Percentiles rank a stretch among this genome's conserved stretches.
Conservation (phyloP, 64 coral and sea anemone genomes). For the Montipora sp. region DNA sequence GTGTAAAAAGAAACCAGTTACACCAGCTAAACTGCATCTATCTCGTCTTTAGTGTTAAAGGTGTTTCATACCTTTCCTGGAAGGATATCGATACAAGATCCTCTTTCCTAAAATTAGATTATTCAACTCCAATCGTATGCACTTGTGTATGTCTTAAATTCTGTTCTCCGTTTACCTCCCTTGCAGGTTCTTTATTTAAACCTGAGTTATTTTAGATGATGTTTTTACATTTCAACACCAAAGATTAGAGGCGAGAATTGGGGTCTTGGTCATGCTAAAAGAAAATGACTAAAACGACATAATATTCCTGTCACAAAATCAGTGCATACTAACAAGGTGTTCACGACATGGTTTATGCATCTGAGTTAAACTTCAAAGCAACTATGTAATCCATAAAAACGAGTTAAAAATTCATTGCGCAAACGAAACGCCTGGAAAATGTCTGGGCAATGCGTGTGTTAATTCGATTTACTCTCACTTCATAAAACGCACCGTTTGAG, state of each 20-base stretch:
- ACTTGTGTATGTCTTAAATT: background rate
- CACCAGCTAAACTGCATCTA: background rate
- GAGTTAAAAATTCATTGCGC: slow-evolving; percentile 38
- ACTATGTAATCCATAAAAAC: slow-evolving; percentile 35
- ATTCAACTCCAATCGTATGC: background rate
- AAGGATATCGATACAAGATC: background rate
- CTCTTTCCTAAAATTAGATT: background rate
- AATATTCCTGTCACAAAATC: background rate
- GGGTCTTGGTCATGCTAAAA: background rate
- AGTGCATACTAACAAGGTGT: slow-evolving; percentile 11
- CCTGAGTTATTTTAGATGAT: background rate
- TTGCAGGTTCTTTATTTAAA: background rate
- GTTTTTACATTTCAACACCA: background rate
- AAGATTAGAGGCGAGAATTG: background rate
- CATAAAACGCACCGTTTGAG: background rate
- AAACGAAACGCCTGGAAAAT: slow-evolving; percentile 31
- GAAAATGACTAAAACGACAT: background rate
- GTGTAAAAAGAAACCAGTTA: background rate
- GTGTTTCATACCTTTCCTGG: background rate
- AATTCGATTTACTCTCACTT: slow-evolving; percentile 49
- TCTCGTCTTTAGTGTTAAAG: background rate
- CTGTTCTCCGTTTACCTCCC: background rate
- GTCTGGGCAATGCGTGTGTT: slow-evolving; percentile 31
- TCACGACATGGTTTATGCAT: background rate
- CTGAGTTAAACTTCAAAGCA: slow-evolving; percentile 4